Conservation (phyloP, 1,140 invertebrate species). For the Drosophila lini region DNA sequence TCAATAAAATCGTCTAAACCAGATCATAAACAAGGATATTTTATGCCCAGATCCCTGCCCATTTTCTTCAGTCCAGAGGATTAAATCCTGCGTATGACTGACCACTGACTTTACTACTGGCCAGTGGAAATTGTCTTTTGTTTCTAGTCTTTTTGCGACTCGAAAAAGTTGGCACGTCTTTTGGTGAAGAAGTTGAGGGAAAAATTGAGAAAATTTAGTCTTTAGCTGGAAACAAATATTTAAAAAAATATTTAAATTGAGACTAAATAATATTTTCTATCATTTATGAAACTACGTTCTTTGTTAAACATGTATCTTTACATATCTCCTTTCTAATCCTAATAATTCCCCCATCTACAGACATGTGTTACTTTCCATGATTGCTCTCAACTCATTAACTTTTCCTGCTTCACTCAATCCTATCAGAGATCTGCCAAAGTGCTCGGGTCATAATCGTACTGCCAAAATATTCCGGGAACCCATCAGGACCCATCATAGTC, state of each 20-base stretch:
- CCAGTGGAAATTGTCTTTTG: conserved; percentile 28
- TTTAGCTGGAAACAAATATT: not conserved
- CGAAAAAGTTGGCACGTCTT: conserved; percentile 52
- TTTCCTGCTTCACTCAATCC: conserved; percentile 25
- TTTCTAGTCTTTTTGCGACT: conserved; percentile 19
- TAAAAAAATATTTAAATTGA: too few relatives aligned
- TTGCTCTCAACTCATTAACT: conserved; percentile 27
- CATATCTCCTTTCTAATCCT: not conserved
- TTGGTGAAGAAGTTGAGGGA: conserved; percentile 56
- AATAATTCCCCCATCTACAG: not conserved
- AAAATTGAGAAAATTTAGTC: conserved; percentile 11
- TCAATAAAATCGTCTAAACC: conserved; percentile 84
- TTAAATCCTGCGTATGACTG: conserved; percentile 46
- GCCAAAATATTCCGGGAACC: conserved; percentile 21
- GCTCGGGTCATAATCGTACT: conserved; percentile 22
- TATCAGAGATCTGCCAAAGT: conserved; percentile 45
- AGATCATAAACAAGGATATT: conserved; percentile 83
- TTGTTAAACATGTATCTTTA: not conserved
- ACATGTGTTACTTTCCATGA: conserved; percentile 18
- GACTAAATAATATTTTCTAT: too few relatives aligned
- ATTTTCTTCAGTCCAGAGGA: conserved; percentile 61
- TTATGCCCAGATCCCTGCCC: conserved; percentile 60
- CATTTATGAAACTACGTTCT: not conserved
- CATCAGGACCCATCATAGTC: conserved; percentile 44
- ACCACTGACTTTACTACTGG: conserved; percentile 31